Base-by-base conservation (phyloP, 2,113 vertebrate species). In the Sebastes fasciatus region DNA sequence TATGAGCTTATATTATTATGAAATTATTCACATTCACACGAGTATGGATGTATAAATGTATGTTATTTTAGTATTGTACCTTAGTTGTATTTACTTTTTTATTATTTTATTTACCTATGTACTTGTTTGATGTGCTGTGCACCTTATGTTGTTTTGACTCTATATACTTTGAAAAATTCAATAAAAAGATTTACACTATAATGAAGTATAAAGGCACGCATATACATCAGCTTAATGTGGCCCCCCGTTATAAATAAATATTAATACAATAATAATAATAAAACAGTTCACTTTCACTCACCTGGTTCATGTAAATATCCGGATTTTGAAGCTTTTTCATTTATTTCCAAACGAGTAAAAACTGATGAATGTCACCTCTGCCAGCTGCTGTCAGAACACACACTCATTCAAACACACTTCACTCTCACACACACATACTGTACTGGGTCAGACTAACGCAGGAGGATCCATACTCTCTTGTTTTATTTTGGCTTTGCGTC, bases 401-500 rank as follows among this genome's bases (percentile, higher is more conserved):
- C 87, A 86, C 86, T 86, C 85, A 75, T 78, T 76, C 75, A 86
- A 26, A 77, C 84, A 77, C 87, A 88, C 48, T 63, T 55, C 87
- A 88, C 48, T 63, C 60, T 63, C 75, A 43, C 83, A 71, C 76
- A 80, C 67, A 88, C 85, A 67, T 86, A 54, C 74, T 71, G 84
- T 86, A 54, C 74, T 71, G 84, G 81, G 74, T 90, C 80, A 77
- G 80, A 88, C 65, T 74, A 21, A 86, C 51, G 55, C 84, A 57
- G 77, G 16, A 16, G 12, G 13, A 79, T 85, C 74, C 89, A 88
- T 64, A 85, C 74, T 85, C 84, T 82, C 85, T 88, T 80, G 79
- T 89, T 93, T 90, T 93, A 95, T 94, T 92, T 93, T 96, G 93
- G 82, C 75, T 34, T 34, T 90, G 74, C 80, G 60, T 77, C 79